Evolutionary conservation across 1,140 invertebrate genomes (phyloP).

Genomic region (Camponotus floridanus): DNA sequence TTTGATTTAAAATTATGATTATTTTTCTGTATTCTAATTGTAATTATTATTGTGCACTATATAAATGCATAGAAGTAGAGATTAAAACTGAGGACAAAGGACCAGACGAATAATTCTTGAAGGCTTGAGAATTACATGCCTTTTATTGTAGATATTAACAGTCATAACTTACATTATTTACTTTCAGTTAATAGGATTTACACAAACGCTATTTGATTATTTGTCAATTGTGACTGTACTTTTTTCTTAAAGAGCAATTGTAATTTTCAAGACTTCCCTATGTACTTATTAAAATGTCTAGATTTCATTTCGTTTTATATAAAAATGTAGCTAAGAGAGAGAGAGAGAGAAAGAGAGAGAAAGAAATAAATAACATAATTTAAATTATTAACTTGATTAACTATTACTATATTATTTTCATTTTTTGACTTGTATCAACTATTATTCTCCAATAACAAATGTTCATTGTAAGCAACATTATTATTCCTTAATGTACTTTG

Average conservation of each 20-base stretch:
- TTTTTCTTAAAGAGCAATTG: slow-evolving; percentile 57
- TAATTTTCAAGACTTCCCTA: slow-evolving; percentile 76
- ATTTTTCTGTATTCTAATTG: background rate
- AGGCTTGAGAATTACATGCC: slow-evolving; percentile 80
- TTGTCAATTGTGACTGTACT: slow-evolving; percentile 37
- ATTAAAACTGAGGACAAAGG: slow-evolving; percentile 66
- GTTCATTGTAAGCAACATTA: slow-evolving; percentile 70
- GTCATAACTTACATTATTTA: slow-evolving; percentile 77
- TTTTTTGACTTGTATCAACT: slow-evolving; percentile 61
- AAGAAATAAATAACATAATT: slow-evolving; percentile 83
- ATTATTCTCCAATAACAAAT: slow-evolving; percentile 76
- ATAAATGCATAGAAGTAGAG: slow-evolving; percentile 46
- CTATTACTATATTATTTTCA: slow-evolving; percentile 74
- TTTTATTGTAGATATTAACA: slow-evolving; percentile 81
- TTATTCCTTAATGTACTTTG: slow-evolving; percentile 69
- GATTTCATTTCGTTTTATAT: slow-evolving; percentile 67
- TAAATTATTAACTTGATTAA: slow-evolving; percentile 78
- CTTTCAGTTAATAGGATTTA: slow-evolving; percentile 77
- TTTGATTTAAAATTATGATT: slow-evolving; percentile 35
- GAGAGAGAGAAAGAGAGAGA: no score
- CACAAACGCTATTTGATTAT: slow-evolving; percentile 56
- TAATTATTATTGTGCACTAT: slow-evolving; percentile 30
- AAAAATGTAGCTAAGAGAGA: slow-evolving; percentile 75
- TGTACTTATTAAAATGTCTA: slow-evolving; percentile 51
- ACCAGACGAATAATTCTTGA: slow-evolving; percentile 65